Evolutionary conservation across 2,797 vertebrate genomes (phyloP).

Genomic region (Epinephelus malabaricus): DNA sequence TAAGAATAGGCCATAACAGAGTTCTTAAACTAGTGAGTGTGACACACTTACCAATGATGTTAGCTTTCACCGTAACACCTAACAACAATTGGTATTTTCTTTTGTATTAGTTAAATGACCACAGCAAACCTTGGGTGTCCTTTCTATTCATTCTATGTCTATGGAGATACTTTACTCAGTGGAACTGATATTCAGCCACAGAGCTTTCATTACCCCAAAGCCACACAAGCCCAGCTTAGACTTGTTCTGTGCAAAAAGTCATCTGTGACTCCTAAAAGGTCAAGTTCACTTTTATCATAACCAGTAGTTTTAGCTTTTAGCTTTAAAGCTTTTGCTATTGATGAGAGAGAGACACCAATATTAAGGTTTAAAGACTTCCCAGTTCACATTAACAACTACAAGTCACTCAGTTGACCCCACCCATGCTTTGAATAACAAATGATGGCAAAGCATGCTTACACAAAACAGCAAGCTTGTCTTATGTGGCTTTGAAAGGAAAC

Average conservation of each 20-base stretch:
- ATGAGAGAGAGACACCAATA: background rate
- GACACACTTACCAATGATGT: no score
- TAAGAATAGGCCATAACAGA: no score
- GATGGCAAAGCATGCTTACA: background rate
- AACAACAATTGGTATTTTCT: no score
- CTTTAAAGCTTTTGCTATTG: background rate
- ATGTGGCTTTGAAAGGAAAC: constrained; percentile 39
- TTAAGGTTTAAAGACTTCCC: background rate
- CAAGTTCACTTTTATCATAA: background rate
- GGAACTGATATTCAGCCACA: constrained; percentile 16
- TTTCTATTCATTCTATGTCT: no score
- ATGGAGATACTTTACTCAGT: background rate
- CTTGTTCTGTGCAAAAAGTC: background rate
- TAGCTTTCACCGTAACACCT: no score
- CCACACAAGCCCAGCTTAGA: background rate
- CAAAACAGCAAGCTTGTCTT: constrained; percentile 7
- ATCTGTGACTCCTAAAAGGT: background rate
- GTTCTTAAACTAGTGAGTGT: no score
- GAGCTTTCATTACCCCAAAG: constrained; percentile 21
- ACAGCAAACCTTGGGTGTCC: no score
- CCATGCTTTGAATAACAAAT: constrained; percentile 4
- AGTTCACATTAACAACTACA: background rate
- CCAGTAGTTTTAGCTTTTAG: background rate
- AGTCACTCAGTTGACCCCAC: background rate
- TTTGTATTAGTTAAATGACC: no score